These are phyloP conservation scores for Agonum fuliginosum DNA, from an alignment of 2,888 invertebrate genomes.

Conservation along the genomic window DNA sequence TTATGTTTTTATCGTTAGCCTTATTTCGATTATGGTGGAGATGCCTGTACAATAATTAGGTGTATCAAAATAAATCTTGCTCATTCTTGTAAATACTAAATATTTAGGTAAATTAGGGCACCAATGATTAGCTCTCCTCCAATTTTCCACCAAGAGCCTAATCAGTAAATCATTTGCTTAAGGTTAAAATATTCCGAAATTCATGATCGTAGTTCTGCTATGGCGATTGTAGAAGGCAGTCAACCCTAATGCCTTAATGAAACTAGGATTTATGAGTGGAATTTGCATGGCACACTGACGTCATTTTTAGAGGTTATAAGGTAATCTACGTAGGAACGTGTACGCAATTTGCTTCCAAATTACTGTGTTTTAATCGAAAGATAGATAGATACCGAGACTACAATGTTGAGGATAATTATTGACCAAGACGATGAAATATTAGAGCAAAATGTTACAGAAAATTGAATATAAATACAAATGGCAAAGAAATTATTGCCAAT, in stretches of 20 bases:
- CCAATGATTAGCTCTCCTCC: not conserved
- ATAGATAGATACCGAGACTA: not conserved
- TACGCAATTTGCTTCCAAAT: constrained; percentile 45
- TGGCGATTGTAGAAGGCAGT: not conserved
- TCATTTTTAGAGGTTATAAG: constrained; percentile 48
- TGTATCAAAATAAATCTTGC: too few species aligned
- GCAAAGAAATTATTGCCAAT: not conserved
- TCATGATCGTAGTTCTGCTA: not conserved
- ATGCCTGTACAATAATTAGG: too few species aligned
- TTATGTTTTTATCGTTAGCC: too few species aligned
- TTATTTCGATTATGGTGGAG: too few species aligned
- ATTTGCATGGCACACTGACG: constrained; percentile 42
- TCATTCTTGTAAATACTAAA: not conserved
- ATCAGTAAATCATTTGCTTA: not conserved
- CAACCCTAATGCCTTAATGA: constrained; percentile 31
- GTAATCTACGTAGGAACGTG: constrained; percentile 39
- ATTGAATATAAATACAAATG: not conserved
- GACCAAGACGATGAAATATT: not conserved
- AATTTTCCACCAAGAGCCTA: not conserved
- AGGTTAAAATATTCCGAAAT: constrained; percentile 23
- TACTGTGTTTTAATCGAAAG: constrained; percentile 50
- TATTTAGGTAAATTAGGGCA: not conserved
- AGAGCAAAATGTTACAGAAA: not conserved
- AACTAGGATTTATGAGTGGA: constrained; percentile 35
- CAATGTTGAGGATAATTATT: not conserved